Base-by-base conservation (phyloP, 2,113 vertebrate genomes). In the Okapia johnstoni region DNA sequence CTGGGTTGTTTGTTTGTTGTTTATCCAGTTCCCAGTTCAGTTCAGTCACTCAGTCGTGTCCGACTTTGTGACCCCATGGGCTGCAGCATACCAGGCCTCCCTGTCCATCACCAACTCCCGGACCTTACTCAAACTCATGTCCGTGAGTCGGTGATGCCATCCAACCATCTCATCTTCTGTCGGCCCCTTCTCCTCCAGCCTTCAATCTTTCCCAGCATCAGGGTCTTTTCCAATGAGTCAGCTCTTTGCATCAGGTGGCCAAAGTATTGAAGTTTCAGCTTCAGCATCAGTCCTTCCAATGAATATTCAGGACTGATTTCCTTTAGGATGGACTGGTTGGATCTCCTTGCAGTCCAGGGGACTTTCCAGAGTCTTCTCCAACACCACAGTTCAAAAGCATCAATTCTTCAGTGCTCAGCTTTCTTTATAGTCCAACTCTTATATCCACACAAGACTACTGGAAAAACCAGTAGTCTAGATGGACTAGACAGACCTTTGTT, bases 181-280 rank as follows among this genome's bases (percentile, higher is more conserved):
- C 16, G 0, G 11, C 19, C n/a, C 66, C 66, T 36, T 70, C n/a
- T 70, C 19, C 9, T 70, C 61, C n/a, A 0, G 0, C 66, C 19
- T 2, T 70, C n/a, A 70, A 23, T 70, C 66, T 36, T 70, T 70
- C 0, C n/a, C 66, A 70, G 19, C 19, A 36, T 21, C 19, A 70
- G 10, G 10, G 66, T 36, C 19, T 70, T 70, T 70, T 36, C n/a
- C 2, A 70, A 36, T 36, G 66, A 70, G 19, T 70, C 66, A 70
- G 66, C 21, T 70, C 66, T 36, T 70, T 0, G 0, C n/a, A 70
- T 36, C n/a, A 70, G 9, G 66, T 23, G 5, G 4, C 5, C n/a
- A 23, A 36, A 70, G 66, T 11, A 36, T 36, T 23, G 66, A n/a
- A 70, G 66, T 23, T 70, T 36, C 9, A 70, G 66, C 66, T 36